Conservation (phyloP, 2,797 vertebrate species). For the Pogonophryne albipinna region DNA sequence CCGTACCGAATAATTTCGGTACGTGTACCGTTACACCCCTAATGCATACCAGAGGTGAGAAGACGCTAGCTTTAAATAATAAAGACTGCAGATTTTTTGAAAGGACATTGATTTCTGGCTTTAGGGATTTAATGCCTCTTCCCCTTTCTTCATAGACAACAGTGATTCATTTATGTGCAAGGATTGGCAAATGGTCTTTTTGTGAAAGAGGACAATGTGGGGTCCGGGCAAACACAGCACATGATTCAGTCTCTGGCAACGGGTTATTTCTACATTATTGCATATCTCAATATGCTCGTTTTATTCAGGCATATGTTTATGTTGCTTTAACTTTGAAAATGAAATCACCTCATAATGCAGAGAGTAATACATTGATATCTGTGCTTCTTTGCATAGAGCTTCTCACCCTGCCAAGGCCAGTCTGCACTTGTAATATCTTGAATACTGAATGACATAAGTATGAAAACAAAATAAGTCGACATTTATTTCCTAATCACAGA, state of each 20-base stretch:
- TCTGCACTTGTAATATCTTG: not conserved
- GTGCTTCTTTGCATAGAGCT: not conserved
- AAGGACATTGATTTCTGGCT: not conserved
- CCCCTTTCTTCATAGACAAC: not conserved
- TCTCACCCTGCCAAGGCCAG: not conserved
- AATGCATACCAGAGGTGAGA: conserved; percentile 31
- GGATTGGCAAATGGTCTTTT: not conserved
- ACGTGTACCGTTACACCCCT: too few relatives aligned
- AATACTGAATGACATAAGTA: not conserved
- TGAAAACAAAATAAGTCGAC: not conserved
- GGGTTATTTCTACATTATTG: not conserved
- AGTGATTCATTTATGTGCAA: not conserved
- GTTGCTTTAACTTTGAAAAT: not conserved
- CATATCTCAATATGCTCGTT: not conserved
- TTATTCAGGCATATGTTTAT: not conserved
- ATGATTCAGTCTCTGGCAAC: not conserved
- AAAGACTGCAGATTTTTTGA: not conserved
- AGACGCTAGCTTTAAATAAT: conserved; percentile 4
- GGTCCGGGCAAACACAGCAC: not conserved
- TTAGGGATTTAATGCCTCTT: not conserved
- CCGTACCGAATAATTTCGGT: too few relatives aligned
- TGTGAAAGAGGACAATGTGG: not conserved
- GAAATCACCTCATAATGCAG: not conserved
- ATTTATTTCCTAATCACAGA: not conserved
- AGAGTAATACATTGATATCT: not conserved